Conservation (phyloP, 1,140 invertebrate genomes). For the Araneus ventricosus region DNA sequence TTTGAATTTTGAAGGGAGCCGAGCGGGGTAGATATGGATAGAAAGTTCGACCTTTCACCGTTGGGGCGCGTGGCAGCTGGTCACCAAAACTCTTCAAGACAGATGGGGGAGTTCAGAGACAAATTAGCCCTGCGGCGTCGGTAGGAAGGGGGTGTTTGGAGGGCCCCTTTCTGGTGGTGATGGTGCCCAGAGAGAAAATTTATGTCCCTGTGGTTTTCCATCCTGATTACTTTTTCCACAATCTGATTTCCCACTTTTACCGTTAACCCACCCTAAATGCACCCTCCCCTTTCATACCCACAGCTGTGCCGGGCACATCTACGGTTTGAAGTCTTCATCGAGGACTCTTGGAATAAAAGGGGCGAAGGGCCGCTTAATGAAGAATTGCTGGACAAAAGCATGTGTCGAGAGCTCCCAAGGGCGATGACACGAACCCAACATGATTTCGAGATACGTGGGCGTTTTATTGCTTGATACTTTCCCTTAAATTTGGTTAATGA, state of each 20-base stretch:
- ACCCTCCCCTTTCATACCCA: constrained; percentile 35
- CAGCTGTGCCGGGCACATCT: constrained; percentile 58
- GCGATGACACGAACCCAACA: not conserved
- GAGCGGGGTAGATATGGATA: not conserved
- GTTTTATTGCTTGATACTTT: not conserved
- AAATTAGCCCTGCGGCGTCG: constrained; percentile 62
- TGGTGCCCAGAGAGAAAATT: constrained; percentile 47
- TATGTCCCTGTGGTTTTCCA: constrained; percentile 73
- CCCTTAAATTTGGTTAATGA: no score
- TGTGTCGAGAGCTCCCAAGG: not conserved
- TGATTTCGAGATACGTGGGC: not conserved
- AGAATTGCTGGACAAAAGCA: constrained; percentile 33
- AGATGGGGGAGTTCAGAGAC: constrained; percentile 72
- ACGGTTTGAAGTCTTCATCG: constrained; percentile 65
- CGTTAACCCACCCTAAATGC: constrained; percentile 67
- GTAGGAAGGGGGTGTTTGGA: constrained; percentile 41
- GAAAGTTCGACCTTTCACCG: constrained; percentile 54
- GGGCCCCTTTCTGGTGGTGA: constrained; percentile 20
- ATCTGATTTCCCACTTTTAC: constrained; percentile 73
- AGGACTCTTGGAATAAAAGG: not conserved
- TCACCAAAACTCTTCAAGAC: constrained; percentile 73
- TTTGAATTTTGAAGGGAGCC: constrained; percentile 65
- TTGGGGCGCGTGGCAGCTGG: constrained; percentile 71
- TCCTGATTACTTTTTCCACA: constrained; percentile 72
- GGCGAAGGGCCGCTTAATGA: constrained; percentile 43